phyloP scores from a whole-genome alignment of 2,888 invertebrate species.

The Drosophila yooni region DNA sequence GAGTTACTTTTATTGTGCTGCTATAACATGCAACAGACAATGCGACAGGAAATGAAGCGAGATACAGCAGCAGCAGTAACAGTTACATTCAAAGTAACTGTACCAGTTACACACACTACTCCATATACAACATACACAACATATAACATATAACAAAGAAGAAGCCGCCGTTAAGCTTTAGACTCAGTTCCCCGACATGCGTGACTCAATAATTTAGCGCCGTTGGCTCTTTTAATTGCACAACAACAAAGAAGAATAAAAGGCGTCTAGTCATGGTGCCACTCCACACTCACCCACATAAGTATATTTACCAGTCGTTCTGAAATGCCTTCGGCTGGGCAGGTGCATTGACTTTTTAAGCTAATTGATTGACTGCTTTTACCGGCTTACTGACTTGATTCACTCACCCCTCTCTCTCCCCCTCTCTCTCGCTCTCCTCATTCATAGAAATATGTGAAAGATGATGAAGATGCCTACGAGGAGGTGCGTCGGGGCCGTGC shows the following conservation, averaged over 20 bases:
- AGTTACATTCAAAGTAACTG: slow-evolving; percentile 15
- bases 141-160: slow-evolving; percentile 27
- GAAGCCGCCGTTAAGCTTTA: slow-evolving; percentile 27
- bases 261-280: slow-evolving; percentile 10
- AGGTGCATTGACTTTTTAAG: slow-evolving; percentile 59
- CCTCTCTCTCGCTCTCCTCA: neutral
- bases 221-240: slow-evolving; percentile 63
- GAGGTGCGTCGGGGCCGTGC: slow-evolving; percentile 90
- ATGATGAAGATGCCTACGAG: slow-evolving; percentile 87
- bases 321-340: neutral
- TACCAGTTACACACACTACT: neutral
- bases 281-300: slow-evolving; percentile 9
- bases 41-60: slow-evolving; percentile 75
- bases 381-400: slow-evolving; percentile 13
- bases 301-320: neutral
- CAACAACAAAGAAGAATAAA: slow-evolving; percentile 29
- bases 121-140: neutral
- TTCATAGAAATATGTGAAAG: slow-evolving; percentile 86
- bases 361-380: slow-evolving; percentile 61
- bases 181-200: slow-evolving; percentile 39
- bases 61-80: slow-evolving; percentile 46
- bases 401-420: neutral
- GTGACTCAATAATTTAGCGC: slow-evolving; percentile 69
- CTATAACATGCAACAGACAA: slow-evolving; percentile 73
- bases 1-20: slow-evolving; percentile 80